Base-by-base conservation (phyloP, 2,888 invertebrate species). In the Epinotia nisella region DNA sequence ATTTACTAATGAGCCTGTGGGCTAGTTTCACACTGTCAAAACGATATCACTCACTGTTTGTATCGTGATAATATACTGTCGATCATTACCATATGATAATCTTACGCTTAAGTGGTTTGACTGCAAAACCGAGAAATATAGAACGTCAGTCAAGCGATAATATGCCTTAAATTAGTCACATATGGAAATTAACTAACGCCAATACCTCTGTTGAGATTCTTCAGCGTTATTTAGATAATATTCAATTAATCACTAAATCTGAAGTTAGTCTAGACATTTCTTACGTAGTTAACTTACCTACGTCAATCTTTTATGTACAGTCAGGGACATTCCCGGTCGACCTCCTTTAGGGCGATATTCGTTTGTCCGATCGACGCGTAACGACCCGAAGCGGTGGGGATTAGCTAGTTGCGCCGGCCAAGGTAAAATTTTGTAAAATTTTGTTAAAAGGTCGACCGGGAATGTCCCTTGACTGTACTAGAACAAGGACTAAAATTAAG, bases 1-100 rank as follows among this genome's bases (percentile, higher is more conserved):
- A 73, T 71, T 69, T 75, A 74, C 67, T 64, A 69, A 70, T 74
- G 68, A 73, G 73, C 39, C 24, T 29, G 55, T 62, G 62, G 51
- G 64, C 69, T 59, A 73, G 68, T 73, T 62, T 58, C 58, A 68
- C 62, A 64, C 62, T 62, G 72, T 62, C 72, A 58, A 64, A 64
- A 29, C 41, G 62, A 69, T 51, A 69, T 73, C 73, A 68, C 61
- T 67, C 51, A 73, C 35, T 55, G 35, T 55, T 67, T 53, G 53
- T 67, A 51, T 29, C 51, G 3, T 24, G 29, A 64, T 64, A 67
- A 68, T 56, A 73, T 68, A 62, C 29, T 64, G 68, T 19, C 62
- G 70, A 59, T 62, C 10, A 51, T 72, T 72, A 62, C 39, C 49
- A 61, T 72, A 49, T 39, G 21, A 56, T 70, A 64, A 35, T 35